Evolutionary conservation across 1,140 invertebrate genomes (phyloP).

Genomic region (Orussus abietinus): DNA sequence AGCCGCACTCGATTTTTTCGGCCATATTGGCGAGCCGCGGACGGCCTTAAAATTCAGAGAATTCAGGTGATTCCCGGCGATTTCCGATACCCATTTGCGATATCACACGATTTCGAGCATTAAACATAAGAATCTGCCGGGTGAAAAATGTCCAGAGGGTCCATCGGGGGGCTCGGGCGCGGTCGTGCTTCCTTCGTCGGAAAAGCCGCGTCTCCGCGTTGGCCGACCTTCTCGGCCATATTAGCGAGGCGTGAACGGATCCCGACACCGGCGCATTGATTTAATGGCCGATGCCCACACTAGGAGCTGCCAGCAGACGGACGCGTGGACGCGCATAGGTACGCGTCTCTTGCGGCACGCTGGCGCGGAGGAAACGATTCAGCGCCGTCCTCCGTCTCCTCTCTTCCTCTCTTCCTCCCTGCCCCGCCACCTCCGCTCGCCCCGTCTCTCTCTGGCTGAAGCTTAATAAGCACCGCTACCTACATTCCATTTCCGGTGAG

Average conservation of each 20-base stretch:
- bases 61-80: slow-evolving; percentile 8
- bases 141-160: too few species aligned
- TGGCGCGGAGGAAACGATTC: slow-evolving; percentile 53
- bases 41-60: too few species aligned
- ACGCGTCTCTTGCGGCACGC: slow-evolving; percentile 40
- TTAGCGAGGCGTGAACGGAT: slow-evolving; percentile 49
- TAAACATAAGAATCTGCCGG: too few species aligned
- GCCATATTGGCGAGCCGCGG: too few species aligned
- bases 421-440: slow-evolving; percentile 6
- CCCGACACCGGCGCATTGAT: slow-evolving; percentile 47
- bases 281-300: slow-evolving; percentile 49
- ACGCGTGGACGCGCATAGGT: slow-evolving; percentile 33
- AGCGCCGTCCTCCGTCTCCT: slow-evolving; percentile 33
- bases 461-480: slow-evolving; percentile 53
- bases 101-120: slow-evolving; percentile 5
- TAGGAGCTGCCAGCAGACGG: slow-evolving; percentile 24
- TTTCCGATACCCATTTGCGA: slow-evolving; percentile 5
- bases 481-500: slow-evolving; percentile 54
- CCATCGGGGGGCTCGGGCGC: too few species aligned
- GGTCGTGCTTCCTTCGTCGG: too few species aligned
- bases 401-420: slow-evolving; percentile 19
- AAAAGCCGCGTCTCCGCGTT: too few species aligned
- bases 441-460: slow-evolving; percentile 22
- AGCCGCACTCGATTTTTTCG: not conserved
- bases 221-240: slow-evolving; percentile 17